A percentile compares a stretch with the other conserved stretches of the same genome.
phyloP scores from a whole-genome alignment of 2,113 vertebrate genomes.

The Pseudorectes ferrugineus region DNA sequence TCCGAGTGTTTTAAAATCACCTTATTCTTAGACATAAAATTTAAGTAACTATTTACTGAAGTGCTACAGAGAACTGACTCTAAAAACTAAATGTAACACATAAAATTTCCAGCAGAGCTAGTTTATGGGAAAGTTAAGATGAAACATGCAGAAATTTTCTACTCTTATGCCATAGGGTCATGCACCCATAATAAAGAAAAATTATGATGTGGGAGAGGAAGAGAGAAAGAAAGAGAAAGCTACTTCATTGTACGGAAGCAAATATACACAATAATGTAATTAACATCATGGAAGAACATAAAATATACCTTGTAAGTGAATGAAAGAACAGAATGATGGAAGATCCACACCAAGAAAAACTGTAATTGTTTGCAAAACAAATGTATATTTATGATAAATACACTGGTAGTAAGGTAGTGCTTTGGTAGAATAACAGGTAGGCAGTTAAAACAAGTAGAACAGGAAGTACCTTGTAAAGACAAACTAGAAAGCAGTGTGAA shows the following conservation, averaged over 20 bases:
- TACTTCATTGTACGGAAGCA: background rate
- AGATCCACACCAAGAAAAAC: background rate
- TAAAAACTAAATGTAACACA: background rate
- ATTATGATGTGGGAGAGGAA: background rate
- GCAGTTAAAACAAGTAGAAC: slow-evolving; percentile 32
- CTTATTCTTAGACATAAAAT: background rate
- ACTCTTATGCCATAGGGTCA: background rate
- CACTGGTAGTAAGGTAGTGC: background rate
- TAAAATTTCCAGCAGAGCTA: background rate
- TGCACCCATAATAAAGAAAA: background rate
- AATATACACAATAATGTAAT: background rate
- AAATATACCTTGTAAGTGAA: background rate
- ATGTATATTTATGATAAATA: background rate
- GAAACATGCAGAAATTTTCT: background rate
- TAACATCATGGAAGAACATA: background rate
- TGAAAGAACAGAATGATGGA: background rate
- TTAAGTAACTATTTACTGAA: background rate
- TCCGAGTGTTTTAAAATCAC: background rate
- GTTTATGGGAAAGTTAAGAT: background rate
- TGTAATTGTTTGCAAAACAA: background rate
- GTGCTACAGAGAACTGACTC: background rate
- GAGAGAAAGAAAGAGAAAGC: background rate
- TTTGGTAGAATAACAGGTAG: background rate
- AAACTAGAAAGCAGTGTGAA: background rate
- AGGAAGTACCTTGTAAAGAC: slow-evolving; percentile 23